A percentile compares a stretch with the other conserved stretches of the same genome.
phyloP scores from a whole-genome alignment of 2,113 vertebrate genomes.

The Siniperca knerii region DNA sequence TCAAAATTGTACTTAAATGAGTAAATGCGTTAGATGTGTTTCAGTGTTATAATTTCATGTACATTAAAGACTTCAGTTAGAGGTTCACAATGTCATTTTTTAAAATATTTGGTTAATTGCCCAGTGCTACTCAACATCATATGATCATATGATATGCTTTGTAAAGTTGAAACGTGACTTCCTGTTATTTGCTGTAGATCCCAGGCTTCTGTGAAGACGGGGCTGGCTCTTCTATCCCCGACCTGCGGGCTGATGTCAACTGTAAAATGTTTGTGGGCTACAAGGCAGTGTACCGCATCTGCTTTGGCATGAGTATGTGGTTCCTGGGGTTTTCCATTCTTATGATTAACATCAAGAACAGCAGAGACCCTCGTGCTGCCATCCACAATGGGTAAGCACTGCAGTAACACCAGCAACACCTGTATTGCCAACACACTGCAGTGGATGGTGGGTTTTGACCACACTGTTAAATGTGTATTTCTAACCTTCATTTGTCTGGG shows the following conservation, averaged over 20 bases:
- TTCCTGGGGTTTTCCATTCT: conserved; percentile 88
- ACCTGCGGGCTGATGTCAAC: conserved; percentile 79
- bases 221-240: conserved; percentile 74
- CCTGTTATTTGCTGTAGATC: conserved; percentile 82
- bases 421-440: neutral
- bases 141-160: neutral
- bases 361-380: conserved; percentile 89
- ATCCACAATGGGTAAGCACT: conserved; percentile 93
- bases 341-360: conserved; percentile 92
- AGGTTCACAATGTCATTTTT: no score
- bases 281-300: conserved; percentile 94
- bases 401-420: neutral
- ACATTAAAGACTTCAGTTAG: no score
- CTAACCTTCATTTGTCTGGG: neutral
- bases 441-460: neutral
- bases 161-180: neutral
- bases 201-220: conserved; percentile 93
- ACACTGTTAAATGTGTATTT: neutral
- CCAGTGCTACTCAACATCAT: no score
- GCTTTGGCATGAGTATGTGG: conserved; percentile 92
- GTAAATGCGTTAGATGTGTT: no score
- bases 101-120: no score
- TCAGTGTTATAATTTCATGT: no score
- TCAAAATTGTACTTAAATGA: no score
- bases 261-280: conserved; percentile 93